These are phyloP conservation scores for Leuctra nigra DNA, from an alignment of 2,888 invertebrate species.

Conservation along the genomic window DNA sequence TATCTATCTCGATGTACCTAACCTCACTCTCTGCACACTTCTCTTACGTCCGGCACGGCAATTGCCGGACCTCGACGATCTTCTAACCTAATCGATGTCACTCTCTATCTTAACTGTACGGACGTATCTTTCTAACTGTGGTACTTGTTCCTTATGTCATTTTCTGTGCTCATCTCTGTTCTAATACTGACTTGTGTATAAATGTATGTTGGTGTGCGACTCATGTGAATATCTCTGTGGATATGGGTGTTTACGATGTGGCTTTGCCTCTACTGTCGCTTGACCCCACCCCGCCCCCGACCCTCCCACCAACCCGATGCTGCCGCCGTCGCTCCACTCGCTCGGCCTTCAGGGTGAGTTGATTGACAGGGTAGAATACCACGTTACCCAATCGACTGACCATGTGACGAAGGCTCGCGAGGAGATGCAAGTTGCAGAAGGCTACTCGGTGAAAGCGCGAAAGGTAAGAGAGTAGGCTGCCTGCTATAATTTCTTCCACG, in stretches of 20 bases:
- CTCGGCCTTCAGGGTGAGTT: constrained; percentile 75
- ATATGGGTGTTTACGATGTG: no score
- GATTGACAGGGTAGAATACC: constrained; percentile 90
- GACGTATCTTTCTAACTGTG: no score
- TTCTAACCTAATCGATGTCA: background rate
- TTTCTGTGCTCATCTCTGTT: constrained; percentile 27
- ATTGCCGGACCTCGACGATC: background rate
- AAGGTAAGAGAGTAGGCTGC: constrained; percentile 58
- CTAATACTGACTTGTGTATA: background rate
- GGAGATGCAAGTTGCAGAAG: constrained; percentile 70
- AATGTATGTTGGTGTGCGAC: constrained; percentile 19
- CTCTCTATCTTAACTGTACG: constrained; percentile 2
- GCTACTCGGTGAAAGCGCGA: constrained; percentile 81
- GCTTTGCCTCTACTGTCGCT: constrained; percentile 16
- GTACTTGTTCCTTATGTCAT: constrained; percentile 26
- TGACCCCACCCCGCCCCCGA: constrained; percentile 35
- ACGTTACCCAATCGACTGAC: constrained; percentile 79
- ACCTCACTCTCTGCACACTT: constrained; percentile 15
- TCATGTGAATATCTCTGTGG: background rate
- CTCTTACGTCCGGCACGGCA: no score
- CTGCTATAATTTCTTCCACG: background rate
- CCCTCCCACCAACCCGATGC: constrained; percentile 25
- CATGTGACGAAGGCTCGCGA: constrained; percentile 74
- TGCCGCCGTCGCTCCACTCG: constrained; percentile 34
- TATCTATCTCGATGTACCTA: constrained; percentile 6